A percentile compares a stretch with the other conserved stretches of the same genome.
Conservation (phyloP, 2,888 invertebrate species). For the Eutolmus rufibarbis region DNA sequence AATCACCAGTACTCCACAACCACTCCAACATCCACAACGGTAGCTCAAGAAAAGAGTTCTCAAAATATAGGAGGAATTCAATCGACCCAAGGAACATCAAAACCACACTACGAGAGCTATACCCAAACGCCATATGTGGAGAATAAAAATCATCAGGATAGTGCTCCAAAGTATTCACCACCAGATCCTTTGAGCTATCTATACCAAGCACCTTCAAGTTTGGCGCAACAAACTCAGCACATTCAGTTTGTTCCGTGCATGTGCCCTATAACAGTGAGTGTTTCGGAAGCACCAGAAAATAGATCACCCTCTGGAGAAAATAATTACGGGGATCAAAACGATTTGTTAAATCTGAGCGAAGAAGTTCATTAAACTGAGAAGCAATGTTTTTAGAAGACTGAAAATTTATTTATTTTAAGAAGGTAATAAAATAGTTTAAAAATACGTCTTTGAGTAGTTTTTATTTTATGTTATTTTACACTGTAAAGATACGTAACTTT, state of each 20-base stretch:
- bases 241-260: slow-evolving; percentile 50
- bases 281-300: slow-evolving; percentile 40
- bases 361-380: not conserved
- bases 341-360: not conserved
- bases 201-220: slow-evolving; percentile 23
- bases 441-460: not conserved
- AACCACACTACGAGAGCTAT: slow-evolving; percentile 7
- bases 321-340: slow-evolving; percentile 11
- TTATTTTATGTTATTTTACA: not conserved
- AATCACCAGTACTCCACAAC: not conserved
- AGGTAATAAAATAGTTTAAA: not conserved
- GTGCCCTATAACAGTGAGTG: slow-evolving; percentile 49
- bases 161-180: slow-evolving; percentile 17
- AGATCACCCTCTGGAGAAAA: slow-evolving; percentile 14
- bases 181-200: slow-evolving; percentile 41
- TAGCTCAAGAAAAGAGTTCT: not conserved
- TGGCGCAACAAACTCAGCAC: slow-evolving; percentile 43
- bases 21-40: not conserved
- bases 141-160: not conserved
- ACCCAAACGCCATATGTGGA: not conserved
- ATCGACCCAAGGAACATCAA: not conserved
- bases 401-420: not conserved
- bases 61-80: not conserved
- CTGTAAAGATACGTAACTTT: not conserved
- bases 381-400: not conserved